phyloP scores from a whole-genome alignment of 2,888 invertebrate genomes.

The Ptilodon capucinus region DNA sequence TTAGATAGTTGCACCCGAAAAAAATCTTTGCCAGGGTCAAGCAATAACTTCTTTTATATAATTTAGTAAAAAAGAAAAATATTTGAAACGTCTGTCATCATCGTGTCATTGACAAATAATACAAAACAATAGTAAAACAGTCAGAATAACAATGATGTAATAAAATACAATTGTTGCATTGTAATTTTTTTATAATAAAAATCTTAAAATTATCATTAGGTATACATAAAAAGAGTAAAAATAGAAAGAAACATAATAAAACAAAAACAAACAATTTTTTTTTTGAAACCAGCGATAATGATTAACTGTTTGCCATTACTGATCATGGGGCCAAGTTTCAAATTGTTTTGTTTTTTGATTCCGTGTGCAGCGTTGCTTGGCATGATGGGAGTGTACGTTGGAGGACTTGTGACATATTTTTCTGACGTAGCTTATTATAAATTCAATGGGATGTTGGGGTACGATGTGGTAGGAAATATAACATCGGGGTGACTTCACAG shows the following conservation, averaged over 20 bases:
- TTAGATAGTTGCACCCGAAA: no score
- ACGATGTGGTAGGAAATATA: constrained; percentile 5
- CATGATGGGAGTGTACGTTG: constrained; percentile 44
- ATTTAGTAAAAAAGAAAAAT: no score
- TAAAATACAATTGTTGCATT: not conserved
- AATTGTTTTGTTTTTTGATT: constrained; percentile 54
- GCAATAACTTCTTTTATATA: no score
- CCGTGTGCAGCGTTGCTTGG: constrained; percentile 49
- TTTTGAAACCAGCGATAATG: constrained; percentile 17
- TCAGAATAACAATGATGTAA: not conserved
- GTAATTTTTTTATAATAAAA: not conserved
- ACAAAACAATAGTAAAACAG: not conserved
- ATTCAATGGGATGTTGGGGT: constrained; percentile 31
- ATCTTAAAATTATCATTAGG: constrained; percentile 4
- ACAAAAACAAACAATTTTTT: not conserved
- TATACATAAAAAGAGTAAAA: constrained; percentile 6
- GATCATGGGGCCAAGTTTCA: constrained; percentile 49
- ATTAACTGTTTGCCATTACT: constrained; percentile 45
- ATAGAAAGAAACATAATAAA: constrained; percentile 3
- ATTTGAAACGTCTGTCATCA: no score
- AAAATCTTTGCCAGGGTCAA: no score
- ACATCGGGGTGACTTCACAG: not conserved
- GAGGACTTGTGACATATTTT: constrained; percentile 38
- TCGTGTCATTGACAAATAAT: not conserved
- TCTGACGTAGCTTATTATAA: constrained; percentile 36